Evolutionary conservation across 2,888 invertebrate species (phyloP), one percentile per base, ranked within the genome.

Genomic region (Elysia crispata): DNA sequence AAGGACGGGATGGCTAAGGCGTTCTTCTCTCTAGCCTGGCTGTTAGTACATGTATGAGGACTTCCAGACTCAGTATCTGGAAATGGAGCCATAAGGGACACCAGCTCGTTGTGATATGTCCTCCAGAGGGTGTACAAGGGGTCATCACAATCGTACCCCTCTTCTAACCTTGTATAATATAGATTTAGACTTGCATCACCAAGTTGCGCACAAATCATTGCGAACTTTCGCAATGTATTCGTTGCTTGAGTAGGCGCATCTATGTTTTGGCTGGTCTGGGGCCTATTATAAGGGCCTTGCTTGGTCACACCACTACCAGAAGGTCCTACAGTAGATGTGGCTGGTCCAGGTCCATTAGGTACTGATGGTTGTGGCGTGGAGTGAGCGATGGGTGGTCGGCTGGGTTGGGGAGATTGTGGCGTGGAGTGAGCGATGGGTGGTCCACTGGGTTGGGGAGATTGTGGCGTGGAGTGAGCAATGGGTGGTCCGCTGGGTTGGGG

Each of bases 151-250:
- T 73, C 73, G 50, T 73, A 73, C 1, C 28, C 73, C 20, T 73
- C 73, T 54, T 73, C 73, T 3, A 73, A 18, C 30, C 73, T 8
- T 50, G 6, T 1, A 28, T 30, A 73, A 28, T 73, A 73, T 20
- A 18, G 18, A 25, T 73, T 49, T 5, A 73, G 25, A 25, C 50
- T 73, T 20, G 50, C 33, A 1, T 73, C 73, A 5, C 73, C 73
- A 8, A 49, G 15, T 28, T 73, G 73, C 5, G 73, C 49, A 54
- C 73, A 54, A 23, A 73, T 73, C 73, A 73, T 50, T n/a, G 73
- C 73, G 20, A 50, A 73, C 54, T 54, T 50, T 25, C 54, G 8
- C 25, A 73, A 50, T 6, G 54, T 54, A 54, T 13, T 54, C 13
- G 54, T 13, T 20, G 54, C 13, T 54, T 13, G 20, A 54, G 13